Evolutionary conservation across 1,140 invertebrate species (phyloP).

Genomic region (Drosophila erecta): DNA sequence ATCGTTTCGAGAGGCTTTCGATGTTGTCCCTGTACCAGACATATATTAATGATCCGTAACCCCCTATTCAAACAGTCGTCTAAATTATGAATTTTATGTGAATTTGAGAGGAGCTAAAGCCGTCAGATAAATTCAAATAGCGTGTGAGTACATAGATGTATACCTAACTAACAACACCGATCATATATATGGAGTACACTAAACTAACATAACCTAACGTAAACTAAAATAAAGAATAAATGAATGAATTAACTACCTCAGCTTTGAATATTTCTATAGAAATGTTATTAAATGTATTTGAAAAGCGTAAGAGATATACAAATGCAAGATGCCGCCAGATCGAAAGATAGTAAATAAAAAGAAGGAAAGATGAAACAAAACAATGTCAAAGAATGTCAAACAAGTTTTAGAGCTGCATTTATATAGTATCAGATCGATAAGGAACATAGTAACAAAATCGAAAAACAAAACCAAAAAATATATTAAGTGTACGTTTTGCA

Average conservation of each 20-base stretch:
- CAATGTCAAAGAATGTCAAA: constrained; percentile 39
- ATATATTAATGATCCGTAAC: constrained; percentile 3
- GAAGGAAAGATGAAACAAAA: constrained; percentile 3
- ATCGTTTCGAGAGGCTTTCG: constrained; percentile 29
- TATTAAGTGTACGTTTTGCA: constrained; percentile 76
- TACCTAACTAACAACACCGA: constrained; percentile 38
- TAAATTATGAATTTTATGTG: constrained; percentile 40
- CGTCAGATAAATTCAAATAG: constrained; percentile 20
- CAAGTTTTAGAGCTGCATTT: constrained; percentile 83
- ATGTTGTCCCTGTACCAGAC: constrained; percentile 21
- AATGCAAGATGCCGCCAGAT: constrained; percentile 16
- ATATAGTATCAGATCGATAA: constrained; percentile 61
- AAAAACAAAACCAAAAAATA: constrained; percentile 41
- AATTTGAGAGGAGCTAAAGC: constrained; percentile 17
- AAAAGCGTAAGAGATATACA: constrained; percentile 42
- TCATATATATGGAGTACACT: constrained; percentile 41
- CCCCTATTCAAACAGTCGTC: constrained; percentile 18
- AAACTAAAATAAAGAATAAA: constrained; percentile 55
- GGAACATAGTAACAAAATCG: constrained; percentile 18
- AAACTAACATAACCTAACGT: constrained; percentile 43
- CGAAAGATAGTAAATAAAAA: neutral
- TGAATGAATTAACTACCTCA: constrained; percentile 79
- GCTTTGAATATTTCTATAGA: constrained; percentile 82
- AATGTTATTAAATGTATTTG: constrained; percentile 79
- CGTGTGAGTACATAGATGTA: constrained; percentile 57